A percentile compares a stretch with the other conserved stretches of the same genome.
These are phyloP conservation scores for Calycopis cecrops DNA, from an alignment of 1,140 invertebrate genomes.

Conservation along the genomic window DNA sequence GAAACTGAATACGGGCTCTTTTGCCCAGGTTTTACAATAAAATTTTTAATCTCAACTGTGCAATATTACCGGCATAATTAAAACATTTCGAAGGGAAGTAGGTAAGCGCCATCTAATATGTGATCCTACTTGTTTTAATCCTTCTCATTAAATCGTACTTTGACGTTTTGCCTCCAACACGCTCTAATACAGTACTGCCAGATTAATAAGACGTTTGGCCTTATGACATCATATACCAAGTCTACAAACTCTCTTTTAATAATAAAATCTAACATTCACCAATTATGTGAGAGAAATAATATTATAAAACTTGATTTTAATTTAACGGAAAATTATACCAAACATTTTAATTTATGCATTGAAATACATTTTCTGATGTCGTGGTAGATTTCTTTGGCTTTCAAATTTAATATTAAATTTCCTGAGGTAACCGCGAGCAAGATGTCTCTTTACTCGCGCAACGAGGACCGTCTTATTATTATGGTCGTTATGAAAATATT, in stretches of 20 bases:
- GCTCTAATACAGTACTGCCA: background rate
- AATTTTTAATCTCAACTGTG: background rate
- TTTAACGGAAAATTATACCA: background rate
- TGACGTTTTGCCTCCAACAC: background rate
- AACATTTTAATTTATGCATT: no score
- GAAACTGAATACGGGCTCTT: no score
- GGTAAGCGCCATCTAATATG: background rate
- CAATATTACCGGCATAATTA: background rate
- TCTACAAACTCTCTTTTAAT: background rate
- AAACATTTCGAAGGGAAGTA: background rate
- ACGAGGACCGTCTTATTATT: no score
- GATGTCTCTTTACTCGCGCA: no score
- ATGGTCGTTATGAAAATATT: no score
- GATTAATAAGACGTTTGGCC: background rate
- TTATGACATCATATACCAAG: background rate
- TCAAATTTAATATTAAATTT: no score
- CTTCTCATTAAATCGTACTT: slow-evolving; percentile 4
- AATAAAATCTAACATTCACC: background rate
- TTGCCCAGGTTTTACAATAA: background rate
- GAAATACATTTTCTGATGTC: no score
- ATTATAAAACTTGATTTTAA: background rate
- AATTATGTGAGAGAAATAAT: no score
- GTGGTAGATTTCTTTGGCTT: no score
- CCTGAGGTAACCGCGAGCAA: no score
- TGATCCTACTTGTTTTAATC: background rate